Evolutionary conservation across 2,113 vertebrate genomes (phyloP).

Genomic region (Desmodus rotundus): DNA sequence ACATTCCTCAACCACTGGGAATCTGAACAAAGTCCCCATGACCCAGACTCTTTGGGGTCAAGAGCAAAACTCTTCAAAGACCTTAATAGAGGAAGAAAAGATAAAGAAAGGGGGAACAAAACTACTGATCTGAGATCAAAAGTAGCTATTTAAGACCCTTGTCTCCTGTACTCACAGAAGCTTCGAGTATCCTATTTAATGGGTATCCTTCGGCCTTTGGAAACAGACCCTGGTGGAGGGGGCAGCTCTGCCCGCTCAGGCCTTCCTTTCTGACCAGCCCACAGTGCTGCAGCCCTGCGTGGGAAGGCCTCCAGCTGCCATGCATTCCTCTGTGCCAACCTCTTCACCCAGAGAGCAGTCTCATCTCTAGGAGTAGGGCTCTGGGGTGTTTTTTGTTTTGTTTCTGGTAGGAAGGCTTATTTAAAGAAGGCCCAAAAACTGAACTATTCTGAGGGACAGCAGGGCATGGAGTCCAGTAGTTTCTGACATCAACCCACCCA

Average conservation of each 20-base stretch:
- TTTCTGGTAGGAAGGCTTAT: neutral
- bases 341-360: neutral
- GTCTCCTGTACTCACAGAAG: neutral
- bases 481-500: neutral
- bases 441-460: neutral
- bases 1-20: neutral
- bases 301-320: neutral
- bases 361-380: neutral
- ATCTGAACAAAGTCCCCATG: neutral
- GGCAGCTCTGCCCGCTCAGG: too few species aligned
- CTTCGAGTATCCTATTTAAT: neutral
- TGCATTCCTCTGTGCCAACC: too few species aligned
- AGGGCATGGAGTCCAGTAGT: neutral
- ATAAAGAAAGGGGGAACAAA: neutral
- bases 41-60: neutral
- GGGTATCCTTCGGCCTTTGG: neutral
- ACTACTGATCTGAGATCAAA: neutral
- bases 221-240: neutral
- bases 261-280: neutral
- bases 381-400: neutral
- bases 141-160: neutral
- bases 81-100: neutral
- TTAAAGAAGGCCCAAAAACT: neutral
- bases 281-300: rapidly evolving
- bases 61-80: neutral